phyloP scores from a whole-genome alignment of 2,888 invertebrate genomes.

The Drosophila imparisetae region DNA sequence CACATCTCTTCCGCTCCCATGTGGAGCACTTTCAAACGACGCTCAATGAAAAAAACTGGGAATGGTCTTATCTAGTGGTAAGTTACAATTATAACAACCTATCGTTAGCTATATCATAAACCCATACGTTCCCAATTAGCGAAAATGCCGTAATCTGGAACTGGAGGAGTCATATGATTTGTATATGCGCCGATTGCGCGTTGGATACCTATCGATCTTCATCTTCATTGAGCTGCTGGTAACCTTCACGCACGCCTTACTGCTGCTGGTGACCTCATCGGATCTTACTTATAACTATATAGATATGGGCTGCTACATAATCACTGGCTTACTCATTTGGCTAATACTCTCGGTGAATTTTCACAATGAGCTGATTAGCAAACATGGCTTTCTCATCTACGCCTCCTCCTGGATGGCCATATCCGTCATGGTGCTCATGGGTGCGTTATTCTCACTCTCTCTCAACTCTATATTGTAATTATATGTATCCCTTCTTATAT shows the following conservation, averaged over 20 bases:
- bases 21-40: conserved; percentile 62
- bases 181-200: conserved; percentile 91
- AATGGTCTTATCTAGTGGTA: conserved; percentile 84
- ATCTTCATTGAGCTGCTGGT: conserved; percentile 89
- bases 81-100: conserved; percentile 25
- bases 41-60: conserved; percentile 84
- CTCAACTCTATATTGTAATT: background rate
- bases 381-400: conserved; percentile 83
- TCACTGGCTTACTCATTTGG: conserved; percentile 81
- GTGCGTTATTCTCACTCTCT: conserved; percentile 76
- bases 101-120: background rate
- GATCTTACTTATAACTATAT: conserved; percentile 77
- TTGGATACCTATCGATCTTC: conserved; percentile 91
- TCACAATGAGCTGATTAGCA: conserved; percentile 81
- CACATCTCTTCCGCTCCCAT: conserved; percentile 49
- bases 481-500: background rate
- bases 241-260: conserved; percentile 87
- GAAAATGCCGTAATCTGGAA: conserved; percentile 90
- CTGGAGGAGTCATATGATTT: conserved; percentile 90
- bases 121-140: conserved; percentile 85
- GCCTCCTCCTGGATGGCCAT: conserved; percentile 85
- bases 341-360: conserved; percentile 83
- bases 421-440: conserved; percentile 86
- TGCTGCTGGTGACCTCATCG: conserved; percentile 86
- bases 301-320: conserved; percentile 82